Evolutionary conservation across 2,888 invertebrate species (phyloP).

Genomic region (Andrena trimmerana): DNA sequence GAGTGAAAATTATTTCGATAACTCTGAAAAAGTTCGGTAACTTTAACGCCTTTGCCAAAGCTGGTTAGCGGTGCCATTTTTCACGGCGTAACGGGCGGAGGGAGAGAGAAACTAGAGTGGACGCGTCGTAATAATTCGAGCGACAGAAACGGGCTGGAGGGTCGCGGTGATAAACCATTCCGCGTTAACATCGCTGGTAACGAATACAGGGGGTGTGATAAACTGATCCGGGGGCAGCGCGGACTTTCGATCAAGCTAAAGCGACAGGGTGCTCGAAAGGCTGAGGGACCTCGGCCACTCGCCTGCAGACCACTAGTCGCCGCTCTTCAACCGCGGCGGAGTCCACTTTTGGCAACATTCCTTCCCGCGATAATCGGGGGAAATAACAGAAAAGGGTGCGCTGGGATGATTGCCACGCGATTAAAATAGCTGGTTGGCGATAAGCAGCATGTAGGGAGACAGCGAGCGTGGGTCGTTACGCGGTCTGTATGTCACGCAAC

Average conservation of each 20-base stretch:
- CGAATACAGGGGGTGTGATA: slow-evolving; percentile 19
- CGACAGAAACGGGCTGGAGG: slow-evolving; percentile 57
- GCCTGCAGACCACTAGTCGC: background rate
- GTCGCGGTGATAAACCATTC: slow-evolving; percentile 56
- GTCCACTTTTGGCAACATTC: background rate
- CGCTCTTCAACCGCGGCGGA: background rate
- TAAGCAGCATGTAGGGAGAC: background rate
- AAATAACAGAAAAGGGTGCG: background rate
- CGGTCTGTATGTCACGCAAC: background rate
- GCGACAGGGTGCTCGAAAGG: background rate
- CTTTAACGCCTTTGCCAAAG: too few species aligned
- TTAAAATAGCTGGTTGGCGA: background rate
- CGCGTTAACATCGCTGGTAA: slow-evolving; percentile 40
- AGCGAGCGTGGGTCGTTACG: background rate
- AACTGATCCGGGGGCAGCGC: background rate
- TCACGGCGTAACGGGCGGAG: too few species aligned
- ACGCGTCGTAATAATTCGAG: background rate
- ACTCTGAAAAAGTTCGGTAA: too few species aligned
- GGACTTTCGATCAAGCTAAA: slow-evolving; percentile 7
- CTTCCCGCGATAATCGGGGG: background rate
- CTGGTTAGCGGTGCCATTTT: too few species aligned
- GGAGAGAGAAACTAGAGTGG: background rate
- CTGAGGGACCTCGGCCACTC: background rate
- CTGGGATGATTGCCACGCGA: background rate
- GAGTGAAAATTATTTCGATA: too few species aligned